Base-by-base conservation (phyloP, 2,888 invertebrate species). In the Lasius fuliginosus region DNA sequence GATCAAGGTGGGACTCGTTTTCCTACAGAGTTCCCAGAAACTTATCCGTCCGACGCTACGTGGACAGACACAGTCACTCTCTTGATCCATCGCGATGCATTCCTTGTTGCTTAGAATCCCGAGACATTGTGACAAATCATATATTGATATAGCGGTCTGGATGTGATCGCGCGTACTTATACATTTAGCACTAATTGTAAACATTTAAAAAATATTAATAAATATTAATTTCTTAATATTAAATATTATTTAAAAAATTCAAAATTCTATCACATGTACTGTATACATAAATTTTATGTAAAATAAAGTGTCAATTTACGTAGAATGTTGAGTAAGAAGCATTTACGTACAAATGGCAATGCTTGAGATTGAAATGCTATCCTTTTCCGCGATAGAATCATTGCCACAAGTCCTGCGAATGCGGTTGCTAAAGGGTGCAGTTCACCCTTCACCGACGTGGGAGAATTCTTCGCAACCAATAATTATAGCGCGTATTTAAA, bases 1-100 rank as follows among this genome's bases (percentile, higher is more conserved):
- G 90, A 89, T 90, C 90, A 87, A 87, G 89, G 36, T 90, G 90
- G 85, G 90, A 90, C 89, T 89, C 81, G 67, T 82, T 89, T 89
- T 87, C 83, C 83, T 65, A 30, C 83, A 40, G 30, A 65, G 90
- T 90, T 90, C 90, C 90, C 89, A 90, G 90, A 89, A 88, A 76
- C 65, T 71, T 62, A 82, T 65, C 69, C 85, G 60, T 49, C 18
- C 53, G 58, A 23, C n/a, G 36, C 30, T 62, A 46, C 71, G 49
- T 60, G 40, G 67, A n/a, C 53, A 23, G 84, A 83, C 33, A 85
- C 82, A 75, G 64, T 84, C 69, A 30, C 27, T 60, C 69, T 40
- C 58, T 81, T 74, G 74, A 60, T 49, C 69, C 15, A 15, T n/a
- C 30, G 15, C 18, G 5, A 62, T 18, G 56, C 73, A 46, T 73